Conservation (phyloP, 2,113 vertebrate species). For the Cyanoliseus patagonus region DNA sequence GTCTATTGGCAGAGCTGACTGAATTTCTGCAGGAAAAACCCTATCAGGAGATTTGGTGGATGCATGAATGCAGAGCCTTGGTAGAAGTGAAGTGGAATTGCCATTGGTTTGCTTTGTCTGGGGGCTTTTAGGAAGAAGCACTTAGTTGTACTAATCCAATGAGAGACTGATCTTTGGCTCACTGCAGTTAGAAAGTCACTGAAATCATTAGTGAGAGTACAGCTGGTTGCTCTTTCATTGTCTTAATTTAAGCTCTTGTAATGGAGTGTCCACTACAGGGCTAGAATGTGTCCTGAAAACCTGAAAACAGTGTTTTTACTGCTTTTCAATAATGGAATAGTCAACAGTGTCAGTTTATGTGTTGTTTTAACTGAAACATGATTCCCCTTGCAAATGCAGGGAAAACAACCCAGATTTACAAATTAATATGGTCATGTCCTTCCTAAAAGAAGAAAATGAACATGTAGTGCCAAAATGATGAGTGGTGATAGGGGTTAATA, state of each 20-base stretch:
- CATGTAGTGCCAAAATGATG: not conserved
- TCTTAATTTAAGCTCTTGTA: not conserved
- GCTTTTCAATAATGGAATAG: not conserved
- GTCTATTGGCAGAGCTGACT: not conserved
- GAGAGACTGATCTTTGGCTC: not conserved
- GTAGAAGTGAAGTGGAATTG: not conserved
- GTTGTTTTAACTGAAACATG: not conserved
- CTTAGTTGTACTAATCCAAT: not conserved
- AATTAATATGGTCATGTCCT: conserved; percentile 2
- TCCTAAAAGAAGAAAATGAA: conserved; percentile 43
- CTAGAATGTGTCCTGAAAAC: not conserved
- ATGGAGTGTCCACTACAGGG: not conserved
- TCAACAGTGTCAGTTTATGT: conserved; percentile 11
- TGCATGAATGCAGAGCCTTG: not conserved
- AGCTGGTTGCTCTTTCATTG: not conserved
- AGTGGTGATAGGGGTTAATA: not conserved
- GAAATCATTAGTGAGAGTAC: not conserved
- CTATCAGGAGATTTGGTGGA: not conserved
- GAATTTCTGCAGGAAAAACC: not conserved
- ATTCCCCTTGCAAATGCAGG: not conserved
- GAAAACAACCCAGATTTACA: not conserved
- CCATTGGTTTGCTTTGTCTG: not conserved
- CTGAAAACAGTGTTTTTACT: not conserved
- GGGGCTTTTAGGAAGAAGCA: not conserved
- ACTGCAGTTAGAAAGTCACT: not conserved